phyloP scores from a whole-genome alignment of 2,113 vertebrate genomes.

The Lepus americanus region DNA sequence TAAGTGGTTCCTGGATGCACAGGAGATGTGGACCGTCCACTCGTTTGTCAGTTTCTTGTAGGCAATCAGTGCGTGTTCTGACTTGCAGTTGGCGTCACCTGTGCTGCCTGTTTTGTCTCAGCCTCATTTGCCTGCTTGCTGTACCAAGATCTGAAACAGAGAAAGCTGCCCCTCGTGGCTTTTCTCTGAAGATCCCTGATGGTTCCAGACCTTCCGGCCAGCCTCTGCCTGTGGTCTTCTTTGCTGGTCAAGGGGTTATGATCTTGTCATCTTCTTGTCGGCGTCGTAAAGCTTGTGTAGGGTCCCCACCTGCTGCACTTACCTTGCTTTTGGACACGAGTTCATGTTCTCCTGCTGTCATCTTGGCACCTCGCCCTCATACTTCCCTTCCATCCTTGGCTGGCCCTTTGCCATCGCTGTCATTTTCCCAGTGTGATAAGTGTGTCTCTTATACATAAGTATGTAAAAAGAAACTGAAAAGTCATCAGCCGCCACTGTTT shows the following conservation, averaged over 20 bases:
- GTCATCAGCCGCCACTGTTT: neutral
- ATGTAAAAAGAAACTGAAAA: neutral
- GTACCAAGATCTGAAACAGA: neutral
- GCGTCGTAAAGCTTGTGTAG: neutral
- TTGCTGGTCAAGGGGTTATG: neutral
- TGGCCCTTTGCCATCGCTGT: neutral
- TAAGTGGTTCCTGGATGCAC: neutral
- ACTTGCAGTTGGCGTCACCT: neutral
- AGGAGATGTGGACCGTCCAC: neutral
- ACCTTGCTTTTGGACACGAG: neutral
- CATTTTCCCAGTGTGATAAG: neutral
- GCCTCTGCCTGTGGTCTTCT: neutral
- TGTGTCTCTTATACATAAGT: neutral
- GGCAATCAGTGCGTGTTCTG: neutral
- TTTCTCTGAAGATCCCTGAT: neutral
- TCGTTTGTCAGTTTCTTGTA: too few relatives aligned
- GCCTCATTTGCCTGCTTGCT: slow-evolving; percentile 38
- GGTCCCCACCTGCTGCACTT: neutral
- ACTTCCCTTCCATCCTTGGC: neutral
- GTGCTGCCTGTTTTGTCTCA: neutral
- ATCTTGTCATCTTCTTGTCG: neutral
- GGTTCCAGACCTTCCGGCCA: neutral
- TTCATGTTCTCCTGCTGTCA: neutral
- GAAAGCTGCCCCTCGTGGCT: neutral
- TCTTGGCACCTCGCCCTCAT: neutral